phyloP scores from a whole-genome alignment of 2,888 invertebrate species.

The Dasypolia templi region DNA sequence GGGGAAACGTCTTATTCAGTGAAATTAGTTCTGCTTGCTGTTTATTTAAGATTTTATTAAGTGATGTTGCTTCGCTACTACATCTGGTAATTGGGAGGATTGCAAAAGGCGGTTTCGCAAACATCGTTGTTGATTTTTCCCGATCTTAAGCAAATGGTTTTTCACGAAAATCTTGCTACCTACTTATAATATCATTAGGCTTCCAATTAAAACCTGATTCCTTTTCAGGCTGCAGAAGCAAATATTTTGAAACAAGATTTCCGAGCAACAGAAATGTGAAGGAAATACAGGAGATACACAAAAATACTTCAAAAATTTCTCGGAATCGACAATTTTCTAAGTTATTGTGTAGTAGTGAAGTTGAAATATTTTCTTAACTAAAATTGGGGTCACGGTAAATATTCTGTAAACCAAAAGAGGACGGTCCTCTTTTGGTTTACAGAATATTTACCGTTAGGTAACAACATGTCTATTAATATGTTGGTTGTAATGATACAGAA shows the following conservation, averaged over 20 bases:
- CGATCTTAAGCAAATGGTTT: conserved; percentile 27
- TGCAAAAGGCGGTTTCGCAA: conserved; percentile 19
- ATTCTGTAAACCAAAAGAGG: too few species aligned
- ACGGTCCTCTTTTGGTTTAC: not conserved
- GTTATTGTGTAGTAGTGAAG: too few species aligned
- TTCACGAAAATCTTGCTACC: conserved; percentile 26
- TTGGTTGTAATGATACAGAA: not conserved
- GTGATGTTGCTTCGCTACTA: conserved; percentile 22
- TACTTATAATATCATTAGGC: conserved; percentile 24
- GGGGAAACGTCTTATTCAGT: conserved; percentile 33
- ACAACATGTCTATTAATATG: conserved; percentile 1
- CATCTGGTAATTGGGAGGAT: conserved; percentile 40
- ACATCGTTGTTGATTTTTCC: conserved; percentile 24
- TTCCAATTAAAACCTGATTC: conserved; percentile 26
- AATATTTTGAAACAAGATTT: conserved; percentile 4
- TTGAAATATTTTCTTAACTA: conserved; percentile 35
- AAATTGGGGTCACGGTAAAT: conserved; percentile 47
- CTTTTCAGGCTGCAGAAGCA: not conserved
- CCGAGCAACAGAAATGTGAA: not conserved
- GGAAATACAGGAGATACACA: not conserved
- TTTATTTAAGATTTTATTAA: conserved; percentile 40
- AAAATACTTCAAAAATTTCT: conserved; percentile 3
- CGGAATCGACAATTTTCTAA: conserved; percentile 22
- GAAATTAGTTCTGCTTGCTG: conserved; percentile 35
- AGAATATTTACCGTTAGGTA: conserved; percentile 14